Percentiles rank a stretch among this genome's conserved stretches.
These are phyloP conservation scores for Volucella inflata DNA, from an alignment of 2,888 invertebrate genomes.

Conservation along the genomic window DNA sequence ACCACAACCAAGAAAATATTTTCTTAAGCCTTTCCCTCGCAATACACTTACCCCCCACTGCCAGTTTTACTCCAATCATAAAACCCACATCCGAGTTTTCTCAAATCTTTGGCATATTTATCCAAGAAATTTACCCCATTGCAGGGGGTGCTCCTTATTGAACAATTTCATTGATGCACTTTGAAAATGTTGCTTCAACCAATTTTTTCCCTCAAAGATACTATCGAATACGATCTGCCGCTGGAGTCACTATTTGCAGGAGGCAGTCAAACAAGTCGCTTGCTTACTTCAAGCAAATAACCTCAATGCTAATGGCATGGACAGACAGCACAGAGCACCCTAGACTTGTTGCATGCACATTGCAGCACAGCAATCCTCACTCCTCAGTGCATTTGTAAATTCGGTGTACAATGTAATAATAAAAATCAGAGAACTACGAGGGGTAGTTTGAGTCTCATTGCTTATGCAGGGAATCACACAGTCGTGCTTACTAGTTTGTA, in stretches of 20 bases:
- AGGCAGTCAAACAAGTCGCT: conserved; percentile 33
- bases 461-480: conserved; percentile 24
- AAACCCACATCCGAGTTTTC: neutral
- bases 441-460: conserved; percentile 3
- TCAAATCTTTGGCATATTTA: neutral
- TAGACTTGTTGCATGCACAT: conserved; percentile 2
- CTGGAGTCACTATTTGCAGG: neutral
- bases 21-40: conserved; percentile 3
- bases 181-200: conserved; percentile 38
- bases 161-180: conserved; percentile 47
- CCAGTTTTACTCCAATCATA: too few species aligned
- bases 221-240: neutral
- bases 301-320: conserved; percentile 10
- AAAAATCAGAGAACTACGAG: conserved; percentile 39
- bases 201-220: conserved; percentile 9
- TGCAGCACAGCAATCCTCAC: conserved; percentile 44
- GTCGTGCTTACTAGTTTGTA: conserved; percentile 13
- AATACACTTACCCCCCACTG: conserved; percentile 5
- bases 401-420: conserved; percentile 37
- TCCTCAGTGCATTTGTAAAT: conserved; percentile 31
- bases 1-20: conserved; percentile 36
- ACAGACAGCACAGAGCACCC: too few species aligned
- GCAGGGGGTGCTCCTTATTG: conserved; percentile 17
- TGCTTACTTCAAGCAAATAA: conserved; percentile 48
- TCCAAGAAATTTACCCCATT: neutral